A percentile compares a stretch with the other conserved stretches of the same genome.
Evolutionary conservation across 2,888 invertebrate species (phyloP).

Genomic region (Belgica antarctica): DNA sequence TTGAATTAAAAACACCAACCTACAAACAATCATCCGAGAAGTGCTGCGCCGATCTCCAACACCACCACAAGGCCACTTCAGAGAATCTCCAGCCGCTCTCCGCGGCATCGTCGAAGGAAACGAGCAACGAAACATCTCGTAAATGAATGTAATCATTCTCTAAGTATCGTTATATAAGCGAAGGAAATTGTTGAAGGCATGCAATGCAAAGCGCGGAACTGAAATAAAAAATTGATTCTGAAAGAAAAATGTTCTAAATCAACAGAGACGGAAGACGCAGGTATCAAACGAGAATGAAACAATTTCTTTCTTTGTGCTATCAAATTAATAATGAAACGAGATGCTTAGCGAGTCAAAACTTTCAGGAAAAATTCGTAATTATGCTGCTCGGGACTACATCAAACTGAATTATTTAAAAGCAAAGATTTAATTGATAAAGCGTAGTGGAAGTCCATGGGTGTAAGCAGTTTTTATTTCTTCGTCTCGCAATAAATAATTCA

Average conservation of each 20-base stretch:
- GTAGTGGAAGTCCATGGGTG: not conserved
- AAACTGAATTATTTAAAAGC: not conserved
- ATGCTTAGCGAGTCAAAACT: not conserved
- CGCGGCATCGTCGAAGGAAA: not conserved
- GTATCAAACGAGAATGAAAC: too few relatives aligned
- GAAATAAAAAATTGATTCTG: not conserved
- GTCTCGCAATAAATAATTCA: constrained; percentile 28
- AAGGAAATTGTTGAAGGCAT: constrained; percentile 18
- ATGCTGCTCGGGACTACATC: not conserved
- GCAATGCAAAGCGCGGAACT: constrained; percentile 11
- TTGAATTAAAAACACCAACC: constrained; percentile 26
- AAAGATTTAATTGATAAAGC: constrained; percentile 16
- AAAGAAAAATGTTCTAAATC: not conserved
- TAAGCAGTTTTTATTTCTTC: not conserved
- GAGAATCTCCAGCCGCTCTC: not conserved
- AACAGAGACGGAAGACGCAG: not conserved
- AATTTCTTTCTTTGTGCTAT: not conserved
- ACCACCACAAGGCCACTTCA: not conserved
- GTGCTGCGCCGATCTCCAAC: constrained; percentile 5
- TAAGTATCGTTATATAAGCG: constrained; percentile 8
- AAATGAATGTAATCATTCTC: constrained; percentile 25
- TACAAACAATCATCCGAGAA: constrained; percentile 4
- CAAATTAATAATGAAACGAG: not conserved
- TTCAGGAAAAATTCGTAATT: not conserved
- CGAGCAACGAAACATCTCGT: not conserved